A percentile compares a stretch with the other conserved stretches of the same genome.
These are phyloP conservation scores for Caenorhabditis elegans DNA, from an alignment of 1,140 invertebrate genomes.

Conservation along the genomic window DNA sequence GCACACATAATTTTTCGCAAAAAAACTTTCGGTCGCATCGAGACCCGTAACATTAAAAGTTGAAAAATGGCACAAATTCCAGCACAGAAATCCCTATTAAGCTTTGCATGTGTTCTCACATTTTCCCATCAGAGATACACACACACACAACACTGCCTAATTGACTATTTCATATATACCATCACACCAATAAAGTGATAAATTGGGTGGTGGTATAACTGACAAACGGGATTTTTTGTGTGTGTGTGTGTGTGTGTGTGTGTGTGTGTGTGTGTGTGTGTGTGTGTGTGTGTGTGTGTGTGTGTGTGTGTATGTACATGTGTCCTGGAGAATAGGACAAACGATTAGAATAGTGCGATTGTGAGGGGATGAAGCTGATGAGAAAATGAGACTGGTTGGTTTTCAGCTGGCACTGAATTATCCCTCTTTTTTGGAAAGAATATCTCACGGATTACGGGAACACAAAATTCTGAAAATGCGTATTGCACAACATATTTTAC, in stretches of 20 bases:
- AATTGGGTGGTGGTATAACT: constrained; percentile 25
- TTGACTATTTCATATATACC: background rate
- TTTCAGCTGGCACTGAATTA: too few species aligned
- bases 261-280: background rate
- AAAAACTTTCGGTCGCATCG: too few species aligned
- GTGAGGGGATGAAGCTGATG: background rate
- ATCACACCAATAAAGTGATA: constrained; percentile 5
- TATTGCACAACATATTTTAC: too few species aligned
- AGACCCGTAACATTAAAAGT: too few species aligned
- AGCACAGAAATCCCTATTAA: too few species aligned
- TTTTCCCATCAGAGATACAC: too few species aligned
- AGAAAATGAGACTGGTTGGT: background rate
- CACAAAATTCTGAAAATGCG: too few species aligned
- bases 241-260: background rate
- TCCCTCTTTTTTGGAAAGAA: too few species aligned
- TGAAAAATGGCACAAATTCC: too few species aligned
- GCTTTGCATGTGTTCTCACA: too few species aligned
- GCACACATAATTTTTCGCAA: too few species aligned
- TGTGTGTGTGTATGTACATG: background rate
- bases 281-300: background rate
- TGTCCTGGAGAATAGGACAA: background rate
- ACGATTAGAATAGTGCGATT: background rate
- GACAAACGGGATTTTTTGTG: background rate
- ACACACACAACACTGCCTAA: background rate
- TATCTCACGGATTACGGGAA: too few species aligned